Percentiles rank a stretch among this genome's conserved stretches.
Evolutionary conservation across 1,140 invertebrate species (phyloP).

Genomic region (Musca domestica): DNA sequence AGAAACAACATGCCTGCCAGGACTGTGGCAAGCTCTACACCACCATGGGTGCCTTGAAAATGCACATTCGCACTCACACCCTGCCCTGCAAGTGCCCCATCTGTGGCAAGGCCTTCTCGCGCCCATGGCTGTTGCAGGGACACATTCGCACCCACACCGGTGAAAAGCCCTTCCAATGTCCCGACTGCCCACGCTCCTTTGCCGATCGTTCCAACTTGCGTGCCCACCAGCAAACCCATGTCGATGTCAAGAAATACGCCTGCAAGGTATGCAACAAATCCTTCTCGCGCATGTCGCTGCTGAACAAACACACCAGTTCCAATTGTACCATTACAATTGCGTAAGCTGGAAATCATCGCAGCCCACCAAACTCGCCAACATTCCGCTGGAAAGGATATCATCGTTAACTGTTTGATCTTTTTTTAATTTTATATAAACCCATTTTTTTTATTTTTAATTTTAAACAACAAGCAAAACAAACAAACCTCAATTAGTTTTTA

Average conservation of each 20-base stretch:
- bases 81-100: slow-evolving; percentile 94
- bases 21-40: slow-evolving; percentile 59
- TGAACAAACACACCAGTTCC: slow-evolving; percentile 77
- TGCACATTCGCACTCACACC: slow-evolving; percentile 74
- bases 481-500: slow-evolving; percentile 13
- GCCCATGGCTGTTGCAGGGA: slow-evolving; percentile 94
- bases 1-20: slow-evolving; percentile 57
- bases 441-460: slow-evolving; percentile 1
- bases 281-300: slow-evolving; percentile 87
- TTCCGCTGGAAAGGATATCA: slow-evolving; percentile 47
- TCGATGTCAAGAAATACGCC: slow-evolving; percentile 57
- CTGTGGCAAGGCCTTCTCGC: slow-evolving; percentile 95
- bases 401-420: slow-evolving; percentile 9
- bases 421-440: not conserved
- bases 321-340: slow-evolving; percentile 51
- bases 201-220: slow-evolving; percentile 85
- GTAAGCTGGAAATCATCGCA: slow-evolving; percentile 28
- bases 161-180: slow-evolving; percentile 94
- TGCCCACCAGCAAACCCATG: slow-evolving; percentile 68
- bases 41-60: slow-evolving; percentile 63
- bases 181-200: slow-evolving; percentile 91
- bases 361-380: slow-evolving; percentile 26
- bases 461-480: slow-evolving; percentile 28
- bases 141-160: slow-evolving; percentile 87
- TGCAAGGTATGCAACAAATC: slow-evolving; percentile 58